Conservation (phyloP, 2,888 invertebrate species). For the Chydorus sphaericus region DNA sequence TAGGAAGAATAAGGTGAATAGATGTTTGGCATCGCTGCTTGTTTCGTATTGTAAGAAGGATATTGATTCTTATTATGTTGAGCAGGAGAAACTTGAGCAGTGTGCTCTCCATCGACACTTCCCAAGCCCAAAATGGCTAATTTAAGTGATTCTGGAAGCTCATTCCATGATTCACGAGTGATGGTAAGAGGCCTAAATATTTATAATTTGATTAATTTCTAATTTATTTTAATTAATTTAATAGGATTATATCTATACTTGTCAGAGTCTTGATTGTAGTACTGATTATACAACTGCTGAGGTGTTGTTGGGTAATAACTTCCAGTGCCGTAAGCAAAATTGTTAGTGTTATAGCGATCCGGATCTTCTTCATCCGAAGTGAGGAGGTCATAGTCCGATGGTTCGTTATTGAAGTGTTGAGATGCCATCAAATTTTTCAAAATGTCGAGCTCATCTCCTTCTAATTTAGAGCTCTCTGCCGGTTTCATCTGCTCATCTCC, state of each 20-base stretch:
- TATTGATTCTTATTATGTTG: background rate
- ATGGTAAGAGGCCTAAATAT: background rate
- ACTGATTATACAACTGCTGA: conserved; percentile 4
- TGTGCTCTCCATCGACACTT: conserved; percentile 8
- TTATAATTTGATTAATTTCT: no score
- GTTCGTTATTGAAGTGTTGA: no score
- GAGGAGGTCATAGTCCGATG: no score
- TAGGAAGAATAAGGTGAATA: background rate
- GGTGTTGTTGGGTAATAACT: no score
- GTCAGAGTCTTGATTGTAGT: background rate
- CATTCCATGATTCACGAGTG: background rate
- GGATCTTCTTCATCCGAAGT: background rate
- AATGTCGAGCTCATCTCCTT: background rate
- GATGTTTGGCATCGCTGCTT: background rate
- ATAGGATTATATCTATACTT: background rate
- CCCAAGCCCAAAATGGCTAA: background rate
- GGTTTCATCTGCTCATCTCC: background rate
- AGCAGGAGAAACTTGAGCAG: conserved; percentile 3
- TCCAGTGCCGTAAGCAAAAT: background rate
- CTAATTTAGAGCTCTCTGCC: background rate
- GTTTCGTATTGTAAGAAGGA: background rate
- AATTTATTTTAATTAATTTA: no score
- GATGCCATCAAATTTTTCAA: no score
- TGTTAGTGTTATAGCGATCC: no score
- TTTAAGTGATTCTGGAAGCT: conserved; percentile 8